Conservation (phyloP, 2,888 invertebrate genomes). For the Acleris laterana region DNA sequence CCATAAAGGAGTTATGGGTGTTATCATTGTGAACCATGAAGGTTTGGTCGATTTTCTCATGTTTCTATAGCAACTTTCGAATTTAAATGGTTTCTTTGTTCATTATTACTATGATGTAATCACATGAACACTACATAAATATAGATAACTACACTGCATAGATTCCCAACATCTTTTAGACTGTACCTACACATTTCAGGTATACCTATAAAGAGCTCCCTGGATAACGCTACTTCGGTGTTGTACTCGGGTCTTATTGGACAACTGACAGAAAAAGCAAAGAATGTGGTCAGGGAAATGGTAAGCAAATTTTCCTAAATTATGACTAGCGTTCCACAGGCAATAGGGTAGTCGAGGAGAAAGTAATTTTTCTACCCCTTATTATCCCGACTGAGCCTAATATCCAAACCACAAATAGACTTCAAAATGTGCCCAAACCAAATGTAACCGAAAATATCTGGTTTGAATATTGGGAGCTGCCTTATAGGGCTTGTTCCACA, state of each 20-base stretch:
- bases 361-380: not conserved
- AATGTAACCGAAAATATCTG: no score
- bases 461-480: no score
- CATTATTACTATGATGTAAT: slow-evolving; percentile 31
- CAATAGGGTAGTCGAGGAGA: slow-evolving; percentile 1
- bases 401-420: no score
- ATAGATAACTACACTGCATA: not conserved
- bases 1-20: slow-evolving; percentile 98
- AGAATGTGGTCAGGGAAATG: slow-evolving; percentile 96
- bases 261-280: slow-evolving; percentile 95
- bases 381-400: no score
- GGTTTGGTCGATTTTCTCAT: slow-evolving; percentile 86
- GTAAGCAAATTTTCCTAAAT: slow-evolving; percentile 52
- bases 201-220: slow-evolving; percentile 94
- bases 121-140: not conserved
- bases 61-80: slow-evolving; percentile 51
- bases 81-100: slow-evolving; percentile 13
- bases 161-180: no score
- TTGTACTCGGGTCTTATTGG: slow-evolving; percentile 97
- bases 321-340: not conserved
- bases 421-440: no score
- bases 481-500: no score
- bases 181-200: slow-evolving; percentile 73
- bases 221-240: slow-evolving; percentile 98
- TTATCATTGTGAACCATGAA: slow-evolving; percentile 98